Evolutionary conservation across 2,888 invertebrate genomes (phyloP), one percentile per base, ranked within the genome.

Genomic region (Caenorhabditis afra): DNA sequence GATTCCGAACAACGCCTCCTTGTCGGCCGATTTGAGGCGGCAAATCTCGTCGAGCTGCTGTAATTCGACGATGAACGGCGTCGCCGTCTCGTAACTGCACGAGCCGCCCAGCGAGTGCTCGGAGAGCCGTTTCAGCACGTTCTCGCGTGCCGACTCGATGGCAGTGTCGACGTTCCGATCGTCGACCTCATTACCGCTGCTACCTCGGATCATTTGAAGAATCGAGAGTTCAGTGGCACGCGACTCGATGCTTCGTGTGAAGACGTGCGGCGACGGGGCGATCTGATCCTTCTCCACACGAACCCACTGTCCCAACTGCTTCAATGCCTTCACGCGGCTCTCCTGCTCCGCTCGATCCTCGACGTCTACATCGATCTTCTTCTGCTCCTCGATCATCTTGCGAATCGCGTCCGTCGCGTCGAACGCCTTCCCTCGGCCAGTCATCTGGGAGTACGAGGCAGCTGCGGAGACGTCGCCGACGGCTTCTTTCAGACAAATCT

Each of bases 51-150:
- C 71, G 7, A 66, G 44, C 14, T n/a, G 29, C 22, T 73, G 66
- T 8, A 78, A 10, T 47, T 70, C 59, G 18, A 61, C 61, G 3
- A 78, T n/a, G 23, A 57, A 71, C 45, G 78, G 73, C n/a, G 57
- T 45, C 7, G 78, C 50, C 7, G 71, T 73, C 41, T 71, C 78
- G 55, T 73, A 78, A 14, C 71, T 73, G 45, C 78, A 78, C 4
- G 16, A 41, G 61, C 78, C 78, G 29, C 71, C 73, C 1, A 78
- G n/a, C 4, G 71, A 16, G 18, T 35, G 41, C 45, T 78, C 78
- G 11, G 62, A n/a, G 23, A 78, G 11, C 23, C 62, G 35, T 11
- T 57, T 55, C 18, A 78, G 16, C 1, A 47, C 18, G 10, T 45
- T 53, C 10, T 18, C 11, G 20, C 41, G 61, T 5, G 50, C 61